phyloP scores from a whole-genome alignment of 2,888 invertebrate species.

The Cataglyphis livida region DNA sequence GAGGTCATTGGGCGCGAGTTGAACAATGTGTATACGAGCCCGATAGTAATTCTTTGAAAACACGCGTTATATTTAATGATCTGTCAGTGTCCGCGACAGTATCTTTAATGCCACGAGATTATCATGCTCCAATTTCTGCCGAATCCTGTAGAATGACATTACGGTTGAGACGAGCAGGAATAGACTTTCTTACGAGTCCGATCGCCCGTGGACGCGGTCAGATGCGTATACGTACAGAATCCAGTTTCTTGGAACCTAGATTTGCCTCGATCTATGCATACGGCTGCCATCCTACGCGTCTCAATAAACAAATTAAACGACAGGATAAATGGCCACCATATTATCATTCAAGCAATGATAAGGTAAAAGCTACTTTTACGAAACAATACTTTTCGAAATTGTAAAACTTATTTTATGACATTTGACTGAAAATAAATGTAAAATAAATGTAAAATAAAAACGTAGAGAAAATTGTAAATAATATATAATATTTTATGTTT shows the following conservation, averaged over 20 bases:
- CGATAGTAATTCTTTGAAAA: slow-evolving; percentile 91
- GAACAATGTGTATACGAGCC: slow-evolving; percentile 93
- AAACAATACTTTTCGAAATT: neutral
- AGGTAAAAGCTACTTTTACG: slow-evolving; percentile 50
- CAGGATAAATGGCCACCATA: slow-evolving; percentile 79
- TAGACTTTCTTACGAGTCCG: slow-evolving; percentile 91
- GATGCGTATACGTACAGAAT: slow-evolving; percentile 92
- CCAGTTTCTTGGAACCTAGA: slow-evolving; percentile 94
- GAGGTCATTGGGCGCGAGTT: slow-evolving; percentile 86
- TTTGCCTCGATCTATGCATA: slow-evolving; percentile 95
- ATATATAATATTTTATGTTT: neutral
- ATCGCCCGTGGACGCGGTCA: slow-evolving; percentile 90
- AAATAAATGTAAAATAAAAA: neutral
- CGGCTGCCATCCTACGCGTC: slow-evolving; percentile 88
- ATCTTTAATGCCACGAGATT: slow-evolving; percentile 86
- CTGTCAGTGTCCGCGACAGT: slow-evolving; percentile 92
- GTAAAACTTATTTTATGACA: neutral
- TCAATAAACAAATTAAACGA: slow-evolving; percentile 81
- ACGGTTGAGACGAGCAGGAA: slow-evolving; percentile 91
- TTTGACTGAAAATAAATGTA: neutral
- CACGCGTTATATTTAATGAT: slow-evolving; percentile 92
- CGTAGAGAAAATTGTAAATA: too few relatives aligned
- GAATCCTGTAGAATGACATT: slow-evolving; percentile 93
- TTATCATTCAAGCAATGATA: slow-evolving; percentile 62
- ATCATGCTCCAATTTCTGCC: slow-evolving; percentile 79